phyloP scores from a whole-genome alignment of 2,113 vertebrate genomes.

The Varanus komodoensis region DNA sequence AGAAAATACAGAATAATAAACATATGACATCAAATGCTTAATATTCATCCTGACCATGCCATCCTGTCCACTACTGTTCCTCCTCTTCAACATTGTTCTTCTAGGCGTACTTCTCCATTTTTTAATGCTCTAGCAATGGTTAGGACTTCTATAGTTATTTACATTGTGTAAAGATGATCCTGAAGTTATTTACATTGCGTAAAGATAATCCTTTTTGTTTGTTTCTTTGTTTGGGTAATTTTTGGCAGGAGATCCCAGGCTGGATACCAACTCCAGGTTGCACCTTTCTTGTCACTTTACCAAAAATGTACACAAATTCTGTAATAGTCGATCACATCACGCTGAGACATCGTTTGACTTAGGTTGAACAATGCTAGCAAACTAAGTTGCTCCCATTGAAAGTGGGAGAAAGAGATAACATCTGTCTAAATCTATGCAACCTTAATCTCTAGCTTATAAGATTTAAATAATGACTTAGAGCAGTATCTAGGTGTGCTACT shows the following conservation, averaged over 20 bases:
- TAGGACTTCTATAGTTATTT: neutral
- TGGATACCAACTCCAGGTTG: neutral
- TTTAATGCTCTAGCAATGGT: constrained; percentile 17
- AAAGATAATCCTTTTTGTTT: neutral
- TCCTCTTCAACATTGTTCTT: constrained; percentile 11
- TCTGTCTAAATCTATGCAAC: too few species aligned
- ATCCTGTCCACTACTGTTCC: neutral
- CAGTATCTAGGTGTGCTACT: too few species aligned
- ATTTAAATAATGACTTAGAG: too few species aligned
- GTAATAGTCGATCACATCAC: too few species aligned
- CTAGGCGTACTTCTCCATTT: neutral
- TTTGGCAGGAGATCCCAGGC: neutral
- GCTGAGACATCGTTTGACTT: too few species aligned
- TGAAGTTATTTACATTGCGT: neutral
- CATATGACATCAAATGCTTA: neutral
- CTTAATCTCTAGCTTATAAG: too few species aligned
- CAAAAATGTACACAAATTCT: neutral
- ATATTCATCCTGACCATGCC: neutral
- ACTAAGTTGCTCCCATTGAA: too few species aligned
- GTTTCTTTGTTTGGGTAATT: neutral
- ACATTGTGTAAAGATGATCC: neutral
- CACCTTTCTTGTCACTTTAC: neutral
- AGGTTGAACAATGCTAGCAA: too few species aligned
- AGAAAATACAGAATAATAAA: neutral
- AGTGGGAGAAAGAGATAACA: too few species aligned